These are phyloP conservation scores for Rhagoletis pomonella DNA, from an alignment of 1,140 invertebrate species.

Conservation along the genomic window DNA sequence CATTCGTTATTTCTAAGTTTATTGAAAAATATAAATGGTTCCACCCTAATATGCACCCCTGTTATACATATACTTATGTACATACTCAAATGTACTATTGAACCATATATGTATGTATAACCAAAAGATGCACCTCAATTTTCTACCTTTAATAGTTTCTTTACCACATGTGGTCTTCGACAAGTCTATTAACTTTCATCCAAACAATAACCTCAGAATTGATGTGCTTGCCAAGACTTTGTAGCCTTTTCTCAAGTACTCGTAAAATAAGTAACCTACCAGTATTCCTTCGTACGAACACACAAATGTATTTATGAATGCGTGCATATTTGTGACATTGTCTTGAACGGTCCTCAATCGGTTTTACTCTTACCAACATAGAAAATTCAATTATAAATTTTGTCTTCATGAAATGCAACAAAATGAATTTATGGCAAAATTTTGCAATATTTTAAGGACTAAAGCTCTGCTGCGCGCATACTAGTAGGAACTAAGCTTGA, in stretches of 20 bases:
- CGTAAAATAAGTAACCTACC: no score
- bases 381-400: conserved; percentile 52
- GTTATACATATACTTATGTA: background rate
- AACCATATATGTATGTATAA: background rate
- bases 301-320: no score
- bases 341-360: conserved; percentile 29
- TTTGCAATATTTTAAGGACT: conserved; percentile 31
- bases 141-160: conserved; percentile 43
- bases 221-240: conserved; percentile 26
- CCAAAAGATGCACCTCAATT: conserved; percentile 16
- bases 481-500: background rate
- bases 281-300: background rate
- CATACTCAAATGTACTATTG: background rate
- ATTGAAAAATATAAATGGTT: background rate
- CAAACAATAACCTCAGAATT: background rate
- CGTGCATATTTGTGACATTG: background rate
- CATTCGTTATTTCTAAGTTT: no score
- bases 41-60: background rate
- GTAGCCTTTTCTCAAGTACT: background rate
- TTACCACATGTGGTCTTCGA: conserved; percentile 20
- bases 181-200: conserved; percentile 22
- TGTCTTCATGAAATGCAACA: conserved; percentile 16
- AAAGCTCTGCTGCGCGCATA: background rate
- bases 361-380: conserved; percentile 23
- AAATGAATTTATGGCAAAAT: conserved; percentile 41